phyloP scores from a whole-genome alignment of 2,797 vertebrate species.

The Hippocampus kuda region DNA sequence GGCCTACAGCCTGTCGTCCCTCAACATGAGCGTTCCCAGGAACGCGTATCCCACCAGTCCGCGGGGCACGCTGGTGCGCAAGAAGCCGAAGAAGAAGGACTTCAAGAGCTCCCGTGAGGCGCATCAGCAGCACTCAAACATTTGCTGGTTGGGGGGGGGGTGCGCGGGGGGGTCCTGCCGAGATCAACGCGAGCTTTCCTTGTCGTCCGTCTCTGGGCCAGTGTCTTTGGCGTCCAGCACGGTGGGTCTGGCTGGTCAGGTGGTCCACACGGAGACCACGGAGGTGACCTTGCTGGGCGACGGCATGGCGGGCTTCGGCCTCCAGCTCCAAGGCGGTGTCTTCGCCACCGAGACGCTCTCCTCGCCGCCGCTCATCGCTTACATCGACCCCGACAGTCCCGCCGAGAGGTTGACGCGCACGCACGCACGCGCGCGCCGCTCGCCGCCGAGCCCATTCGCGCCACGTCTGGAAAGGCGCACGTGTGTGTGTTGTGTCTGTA shows the following conservation, averaged over 20 bases:
- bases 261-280: constrained; percentile 95
- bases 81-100: constrained; percentile 95
- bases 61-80: constrained; percentile 89
- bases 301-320: constrained; percentile 87
- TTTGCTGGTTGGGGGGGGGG: no score
- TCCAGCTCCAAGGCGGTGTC: constrained; percentile 95
- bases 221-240: constrained; percentile 96
- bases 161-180: no score
- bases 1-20: constrained; percentile 94
- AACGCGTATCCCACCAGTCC: constrained; percentile 96
- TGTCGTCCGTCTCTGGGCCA: constrained; percentile 30
- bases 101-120: constrained; percentile 93
- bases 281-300: constrained; percentile 90
- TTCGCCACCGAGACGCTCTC: constrained; percentile 94
- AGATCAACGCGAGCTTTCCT: background rate
- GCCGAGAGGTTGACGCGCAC: constrained; percentile 72
- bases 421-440: background rate
- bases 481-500: constrained; percentile 39
- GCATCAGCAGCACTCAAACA: background rate
- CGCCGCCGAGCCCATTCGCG: background rate
- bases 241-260: constrained; percentile 89
- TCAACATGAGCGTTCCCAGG: constrained; percentile 94
- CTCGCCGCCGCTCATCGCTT: constrained; percentile 93
- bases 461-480: background rate
- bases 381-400: constrained; percentile 94